Conservation (phyloP, 2,797 vertebrate genomes). For the Helicolenus hilgendorfi region DNA sequence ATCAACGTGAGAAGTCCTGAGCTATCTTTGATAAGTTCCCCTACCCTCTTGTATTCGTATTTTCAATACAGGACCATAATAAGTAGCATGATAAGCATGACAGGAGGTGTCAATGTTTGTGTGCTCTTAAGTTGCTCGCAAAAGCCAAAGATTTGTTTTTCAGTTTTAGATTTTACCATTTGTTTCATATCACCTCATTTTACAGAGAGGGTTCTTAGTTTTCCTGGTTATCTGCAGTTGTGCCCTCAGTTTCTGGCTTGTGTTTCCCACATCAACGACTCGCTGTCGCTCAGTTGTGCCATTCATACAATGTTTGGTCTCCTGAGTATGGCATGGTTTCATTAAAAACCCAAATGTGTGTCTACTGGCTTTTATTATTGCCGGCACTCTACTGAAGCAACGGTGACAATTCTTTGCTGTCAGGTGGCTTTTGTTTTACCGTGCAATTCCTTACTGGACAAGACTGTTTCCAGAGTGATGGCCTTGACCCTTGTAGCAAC, state of each 20-base stretch:
- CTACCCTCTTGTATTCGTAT: not conserved
- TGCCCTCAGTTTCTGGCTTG: not conserved
- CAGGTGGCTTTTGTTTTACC: constrained; percentile 1
- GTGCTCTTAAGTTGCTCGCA: not conserved
- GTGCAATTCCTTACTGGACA: not conserved
- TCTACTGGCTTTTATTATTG: constrained; percentile 4
- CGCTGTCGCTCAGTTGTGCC: not conserved
- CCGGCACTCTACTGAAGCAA: not conserved
- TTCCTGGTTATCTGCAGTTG: not conserved
- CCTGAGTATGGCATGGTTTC: not conserved
- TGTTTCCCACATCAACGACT: not conserved
- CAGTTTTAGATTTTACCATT: not conserved
- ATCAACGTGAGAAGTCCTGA: not conserved
- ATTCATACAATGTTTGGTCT: constrained; percentile 2
- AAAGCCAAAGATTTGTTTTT: not conserved
- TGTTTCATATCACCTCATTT: not conserved
- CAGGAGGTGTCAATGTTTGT: not conserved
- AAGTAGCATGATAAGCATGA: not conserved
- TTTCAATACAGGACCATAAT: not conserved
- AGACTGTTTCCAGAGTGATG: constrained; percentile 23
- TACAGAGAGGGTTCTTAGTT: not conserved
- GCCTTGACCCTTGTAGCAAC: not conserved
- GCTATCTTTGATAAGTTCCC: too few relatives aligned
- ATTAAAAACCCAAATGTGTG: not conserved
- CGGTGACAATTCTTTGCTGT: not conserved